Evolutionary conservation across 2,113 vertebrate genomes (phyloP), one percentile per base, ranked within the genome.

Genomic region (Micronycteris hirsuta): DNA sequence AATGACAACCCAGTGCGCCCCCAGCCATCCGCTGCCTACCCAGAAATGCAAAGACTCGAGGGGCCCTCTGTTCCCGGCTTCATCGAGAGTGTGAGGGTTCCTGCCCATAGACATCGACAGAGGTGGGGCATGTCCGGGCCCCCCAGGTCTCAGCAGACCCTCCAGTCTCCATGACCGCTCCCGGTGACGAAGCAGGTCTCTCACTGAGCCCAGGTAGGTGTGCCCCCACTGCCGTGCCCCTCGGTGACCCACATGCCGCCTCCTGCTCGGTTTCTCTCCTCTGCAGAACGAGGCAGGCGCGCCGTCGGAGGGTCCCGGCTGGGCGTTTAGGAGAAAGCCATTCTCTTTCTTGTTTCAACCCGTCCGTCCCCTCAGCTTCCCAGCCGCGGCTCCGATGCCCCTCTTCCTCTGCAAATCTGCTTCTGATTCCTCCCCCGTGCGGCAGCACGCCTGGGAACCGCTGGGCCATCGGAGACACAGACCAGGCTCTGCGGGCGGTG

Each of bases 1-100:
- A 3, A 17, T 17, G 65, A 17, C 65, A 67, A 13, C 63, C 13
- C 13, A 5, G 31, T 16, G 65, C 28, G 92, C 52, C 70, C 95
- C 94, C 96, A 93, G 93, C 95, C 96, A 95, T 92, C 95, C 84
- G 92, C 96, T 96, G 96, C 92, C 81, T 93, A 92, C 92, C 80
- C 92, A 93, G 96, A 97, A 92, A 93, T 92, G 87, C 90, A 85
- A 81, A 95, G 87, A 85, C 0, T 0, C 80, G 90, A 90, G 90
- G 93, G 95, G 93, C 89, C 81, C 90, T 90, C 81, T 84, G 92
- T 89, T 71, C 84, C 80, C 38, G 73, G 74, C 68, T 92, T 96
- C 95, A 93, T 95, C 90, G 97, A 92, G 96, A 97, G 92, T 92
- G 89, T 71, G 84, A 92, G 33, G 95, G 89, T 90, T 97, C 94